Base-by-base conservation (phyloP, 37 sponge, comb jelly and placozoan species). In the Geodia barretti region DNA sequence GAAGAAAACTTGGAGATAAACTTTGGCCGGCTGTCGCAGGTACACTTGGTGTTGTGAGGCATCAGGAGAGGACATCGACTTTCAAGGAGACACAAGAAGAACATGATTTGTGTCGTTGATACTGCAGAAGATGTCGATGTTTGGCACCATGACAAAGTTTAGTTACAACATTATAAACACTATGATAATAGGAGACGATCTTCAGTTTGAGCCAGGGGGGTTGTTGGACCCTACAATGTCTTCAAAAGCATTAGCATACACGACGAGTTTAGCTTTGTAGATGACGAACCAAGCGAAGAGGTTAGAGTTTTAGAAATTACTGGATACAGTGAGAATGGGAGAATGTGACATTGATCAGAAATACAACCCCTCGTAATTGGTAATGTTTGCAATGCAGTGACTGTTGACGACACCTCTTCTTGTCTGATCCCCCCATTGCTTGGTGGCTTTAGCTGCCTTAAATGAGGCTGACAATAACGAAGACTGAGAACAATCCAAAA, bases 111-210 rank as follows among this genome's bases (percentile, higher is more conserved):
- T 19, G 5, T 64, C n/a, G n/a, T 64, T 24, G 65, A 64, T 26
- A 26, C 65, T 64, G 25, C 30, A 24, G 65, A 64, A 64, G 65
- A 64, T 19, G 65, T 64, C 20, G 65, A 64, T n/a, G 20, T 64
- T 64, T 26, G 65, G 65, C 11, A 24, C 65, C 11, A 24, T 64
- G 8, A 64, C 20, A 24, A 11, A n/a, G 65, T 64, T 64, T n/a
- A 64, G 65, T 11, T 64, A 64, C 20, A 64, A 64, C 20, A 19
- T 26, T 26, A 64, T 64, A 24, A 11, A 64, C 30, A 64, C 29
- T n/a, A 64, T 64, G 65, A n/a, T 64, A n/a, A 64, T 64, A 24
- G 65, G n/a, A 24, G 65, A 64, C n/a, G 65, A 64, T n/a, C 65
- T 64, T 4, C 65, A 64, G 20, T 64, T 64, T 19, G 65, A 64